A percentile compares a stretch with the other conserved stretches of the same genome.
phyloP scores from a whole-genome alignment of 2,888 invertebrate genomes.

The Miltochrista miniata region DNA sequence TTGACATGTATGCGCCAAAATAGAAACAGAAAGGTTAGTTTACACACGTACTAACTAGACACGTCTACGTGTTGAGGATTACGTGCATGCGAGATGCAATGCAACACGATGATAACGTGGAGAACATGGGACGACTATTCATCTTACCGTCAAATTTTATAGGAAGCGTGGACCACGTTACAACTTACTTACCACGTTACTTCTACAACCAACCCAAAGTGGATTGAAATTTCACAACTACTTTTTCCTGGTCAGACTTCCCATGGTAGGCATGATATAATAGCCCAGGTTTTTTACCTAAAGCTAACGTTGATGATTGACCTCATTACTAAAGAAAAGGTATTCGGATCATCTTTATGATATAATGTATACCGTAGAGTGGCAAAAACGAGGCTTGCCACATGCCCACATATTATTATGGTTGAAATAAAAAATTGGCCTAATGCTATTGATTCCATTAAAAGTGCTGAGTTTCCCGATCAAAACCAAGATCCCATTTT shows the following conservation, averaged over 20 bases:
- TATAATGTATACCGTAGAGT: conserved; percentile 24
- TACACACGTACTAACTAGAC: background rate
- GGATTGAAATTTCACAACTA: conserved; percentile 5
- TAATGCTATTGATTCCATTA: too few relatives aligned
- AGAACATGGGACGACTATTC: conserved; percentile 6
- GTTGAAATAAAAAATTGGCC: conserved; percentile 1
- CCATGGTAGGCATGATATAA: conserved; percentile 25
- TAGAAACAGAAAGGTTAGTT: too few relatives aligned
- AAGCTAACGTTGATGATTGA: conserved; percentile 19
- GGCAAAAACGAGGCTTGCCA: conserved; percentile 14
- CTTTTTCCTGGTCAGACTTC: conserved; percentile 16
- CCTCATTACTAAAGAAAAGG: background rate
- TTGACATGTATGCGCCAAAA: too few relatives aligned
- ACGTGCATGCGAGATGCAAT: conserved; percentile 28
- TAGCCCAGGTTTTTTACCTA: conserved; percentile 24
- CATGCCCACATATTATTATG: conserved; percentile 3
- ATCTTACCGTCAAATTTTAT: too few relatives aligned
- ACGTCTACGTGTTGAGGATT: background rate
- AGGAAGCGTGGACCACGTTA: conserved; percentile 16
- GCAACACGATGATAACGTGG: background rate
- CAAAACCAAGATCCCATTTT: background rate
- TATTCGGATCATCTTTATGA: conserved; percentile 13
- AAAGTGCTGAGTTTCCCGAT: background rate
- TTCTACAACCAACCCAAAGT: conserved; percentile 9
- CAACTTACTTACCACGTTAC: conserved; percentile 45